Percentiles rank a stretch among this genome's conserved stretches.
phyloP scores from a whole-genome alignment of 1,140 invertebrate genomes.

The Euglossa dilemma region DNA sequence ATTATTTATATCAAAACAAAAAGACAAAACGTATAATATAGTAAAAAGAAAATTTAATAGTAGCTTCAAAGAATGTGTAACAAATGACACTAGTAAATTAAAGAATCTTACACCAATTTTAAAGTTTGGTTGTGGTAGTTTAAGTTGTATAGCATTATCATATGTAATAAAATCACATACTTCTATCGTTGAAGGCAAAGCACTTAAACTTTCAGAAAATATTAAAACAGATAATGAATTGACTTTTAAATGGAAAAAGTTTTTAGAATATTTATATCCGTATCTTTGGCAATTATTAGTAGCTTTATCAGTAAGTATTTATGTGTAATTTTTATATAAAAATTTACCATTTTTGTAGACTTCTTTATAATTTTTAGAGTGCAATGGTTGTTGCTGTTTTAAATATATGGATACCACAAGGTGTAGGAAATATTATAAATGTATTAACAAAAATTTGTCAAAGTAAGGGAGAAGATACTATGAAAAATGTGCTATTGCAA shows the following conservation, averaged over 20 bases:
- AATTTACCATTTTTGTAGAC: not conserved
- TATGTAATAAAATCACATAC: constrained; percentile 42
- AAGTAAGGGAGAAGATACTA: constrained; percentile 57
- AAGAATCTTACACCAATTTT: constrained; percentile 21
- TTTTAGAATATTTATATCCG: constrained; percentile 86
- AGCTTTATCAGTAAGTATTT: constrained; percentile 82
- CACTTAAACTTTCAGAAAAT: constrained; percentile 20
- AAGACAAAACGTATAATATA: constrained; percentile 1
- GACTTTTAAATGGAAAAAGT: constrained; percentile 84
- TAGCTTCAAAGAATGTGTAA: constrained; percentile 19
- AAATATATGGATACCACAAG: constrained; percentile 91
- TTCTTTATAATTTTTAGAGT: constrained; percentile 83
- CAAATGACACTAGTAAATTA: not conserved
- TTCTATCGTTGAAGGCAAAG: constrained; percentile 39
- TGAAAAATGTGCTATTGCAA: constrained; percentile 83
- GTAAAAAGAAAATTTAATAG: constrained; percentile 58
- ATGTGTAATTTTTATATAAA: not conserved
- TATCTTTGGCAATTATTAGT: constrained; percentile 84
- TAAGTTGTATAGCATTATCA: constrained; percentile 50
- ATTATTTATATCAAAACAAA: constrained; percentile 45
- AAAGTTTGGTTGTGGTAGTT: constrained; percentile 55
- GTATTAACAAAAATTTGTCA: constrained; percentile 85
- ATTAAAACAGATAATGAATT: constrained; percentile 25
- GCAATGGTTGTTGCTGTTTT: constrained; percentile 90
- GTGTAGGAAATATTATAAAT: constrained; percentile 90